phyloP scores from a whole-genome alignment of 2,888 invertebrate genomes.

The Thalpophila matura region DNA sequence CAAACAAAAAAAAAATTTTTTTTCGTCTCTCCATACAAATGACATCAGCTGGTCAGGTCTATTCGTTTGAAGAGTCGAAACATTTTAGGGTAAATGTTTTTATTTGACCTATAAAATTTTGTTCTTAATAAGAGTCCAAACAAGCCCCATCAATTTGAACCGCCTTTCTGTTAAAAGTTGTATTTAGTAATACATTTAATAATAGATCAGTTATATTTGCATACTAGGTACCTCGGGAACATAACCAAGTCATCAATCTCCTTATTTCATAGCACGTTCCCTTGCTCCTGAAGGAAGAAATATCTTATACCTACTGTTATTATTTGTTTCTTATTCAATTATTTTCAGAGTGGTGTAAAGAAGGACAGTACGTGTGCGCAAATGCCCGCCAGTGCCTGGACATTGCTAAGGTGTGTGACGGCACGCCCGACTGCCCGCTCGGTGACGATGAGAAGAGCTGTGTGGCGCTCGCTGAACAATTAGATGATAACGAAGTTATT shows the following conservation, averaged over 20 bases:
- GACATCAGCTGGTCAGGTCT: no score
- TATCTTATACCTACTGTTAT: background rate
- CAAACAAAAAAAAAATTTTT: no score
- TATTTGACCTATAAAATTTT: no score
- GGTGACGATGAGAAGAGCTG: slow-evolving; percentile 95
- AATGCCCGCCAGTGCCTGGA: slow-evolving; percentile 93
- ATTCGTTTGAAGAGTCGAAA: no score
- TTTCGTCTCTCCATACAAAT: no score
- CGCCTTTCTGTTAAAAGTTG: no score
- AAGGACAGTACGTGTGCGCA: slow-evolving; percentile 94
- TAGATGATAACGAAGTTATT: slow-evolving; percentile 90
- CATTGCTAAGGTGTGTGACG: slow-evolving; percentile 92
- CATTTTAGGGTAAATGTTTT: no score
- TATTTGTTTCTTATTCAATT: background rate
- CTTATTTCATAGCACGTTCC: background rate
- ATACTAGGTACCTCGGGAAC: no score
- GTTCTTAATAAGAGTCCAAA: no score
- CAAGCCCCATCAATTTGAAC: no score
- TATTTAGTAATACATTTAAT: no score
- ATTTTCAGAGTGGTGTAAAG: slow-evolving; percentile 93
- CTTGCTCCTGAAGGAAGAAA: background rate
- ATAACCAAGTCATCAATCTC: background rate
- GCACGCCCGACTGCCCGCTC: slow-evolving; percentile 92
- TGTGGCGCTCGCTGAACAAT: slow-evolving; percentile 91
- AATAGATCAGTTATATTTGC: no score